Evolutionary conservation across 2,888 invertebrate genomes (phyloP).

Genomic region (Acrocyrtus sp.): DNA sequence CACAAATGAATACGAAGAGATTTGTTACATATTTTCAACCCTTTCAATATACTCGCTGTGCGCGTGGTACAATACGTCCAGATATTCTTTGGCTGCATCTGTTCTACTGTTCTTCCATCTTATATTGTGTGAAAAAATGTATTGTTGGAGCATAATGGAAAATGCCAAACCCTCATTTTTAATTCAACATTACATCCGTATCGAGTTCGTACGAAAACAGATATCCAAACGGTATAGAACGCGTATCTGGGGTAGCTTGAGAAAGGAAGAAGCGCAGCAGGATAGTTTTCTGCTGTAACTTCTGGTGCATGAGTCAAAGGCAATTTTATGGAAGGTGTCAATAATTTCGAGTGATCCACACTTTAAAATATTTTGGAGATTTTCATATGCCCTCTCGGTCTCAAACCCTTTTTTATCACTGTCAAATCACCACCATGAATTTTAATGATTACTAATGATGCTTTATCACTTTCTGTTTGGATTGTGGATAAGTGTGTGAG

Average conservation of each 20-base stretch:
- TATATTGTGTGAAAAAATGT: too few species aligned
- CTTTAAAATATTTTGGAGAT: too few species aligned
- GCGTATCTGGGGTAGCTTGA: neutral
- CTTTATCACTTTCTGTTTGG: neutral
- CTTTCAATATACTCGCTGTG: too few species aligned
- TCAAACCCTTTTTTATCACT: constrained; percentile 39
- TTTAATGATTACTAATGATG: constrained; percentile 39
- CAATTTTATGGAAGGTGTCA: constrained; percentile 47
- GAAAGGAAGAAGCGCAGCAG: constrained; percentile 8
- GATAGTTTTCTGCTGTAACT: neutral
- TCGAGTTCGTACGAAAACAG: too few species aligned
- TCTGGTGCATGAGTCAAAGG: constrained; percentile 10
- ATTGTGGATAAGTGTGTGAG: too few species aligned
- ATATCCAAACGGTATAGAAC: too few species aligned
- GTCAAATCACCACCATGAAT: constrained; percentile 46
- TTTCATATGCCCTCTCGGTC: too few species aligned
- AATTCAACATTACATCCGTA: constrained; percentile 18
- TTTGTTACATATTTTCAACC: neutral
- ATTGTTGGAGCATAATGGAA: constrained; percentile 1
- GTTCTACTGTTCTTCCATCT: neutral
- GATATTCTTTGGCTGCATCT: neutral
- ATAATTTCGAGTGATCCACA: too few species aligned
- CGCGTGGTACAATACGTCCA: too few species aligned
- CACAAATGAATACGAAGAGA: constrained; percentile 37
- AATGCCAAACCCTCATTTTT: constrained; percentile 40